Conservation (phyloP, 2,113 vertebrate genomes). For the Dromiciops gliroides region DNA sequence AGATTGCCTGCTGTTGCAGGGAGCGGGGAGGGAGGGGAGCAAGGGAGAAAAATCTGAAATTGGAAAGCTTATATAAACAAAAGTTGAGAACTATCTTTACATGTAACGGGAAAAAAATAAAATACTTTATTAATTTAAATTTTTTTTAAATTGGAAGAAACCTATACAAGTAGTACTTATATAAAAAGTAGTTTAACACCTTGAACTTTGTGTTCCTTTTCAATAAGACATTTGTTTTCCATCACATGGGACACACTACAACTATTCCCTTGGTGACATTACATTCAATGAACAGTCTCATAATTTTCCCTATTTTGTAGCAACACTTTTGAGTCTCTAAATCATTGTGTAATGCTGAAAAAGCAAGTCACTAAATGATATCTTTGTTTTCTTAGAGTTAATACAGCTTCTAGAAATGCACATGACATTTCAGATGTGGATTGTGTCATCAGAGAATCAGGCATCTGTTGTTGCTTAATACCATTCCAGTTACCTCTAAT, state of each 20-base stretch:
- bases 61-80: too few species aligned
- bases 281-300: background rate
- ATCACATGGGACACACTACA: background rate
- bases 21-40: too few species aligned
- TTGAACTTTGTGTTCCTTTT: background rate
- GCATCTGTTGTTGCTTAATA: background rate
- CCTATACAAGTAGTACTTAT: constrained; percentile 59
- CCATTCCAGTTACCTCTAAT: background rate
- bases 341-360: background rate
- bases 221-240: background rate
- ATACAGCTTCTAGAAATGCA: background rate
- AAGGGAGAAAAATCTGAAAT: too few species aligned
- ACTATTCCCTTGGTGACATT: background rate
- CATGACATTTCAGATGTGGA: background rate
- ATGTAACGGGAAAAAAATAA: too few species aligned
- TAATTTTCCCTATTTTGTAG: background rate
- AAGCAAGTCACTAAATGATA: background rate
- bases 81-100: too few species aligned
- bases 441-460: background rate
- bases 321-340: background rate
- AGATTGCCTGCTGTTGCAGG: too few species aligned
- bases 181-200: constrained; percentile 35
- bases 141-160: constrained; percentile 67
- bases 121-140: too few species aligned
- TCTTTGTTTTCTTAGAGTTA: background rate